These are phyloP conservation scores for Aplodontia rufa DNA, from an alignment of 2,113 vertebrate genomes.

Conservation along the genomic window DNA sequence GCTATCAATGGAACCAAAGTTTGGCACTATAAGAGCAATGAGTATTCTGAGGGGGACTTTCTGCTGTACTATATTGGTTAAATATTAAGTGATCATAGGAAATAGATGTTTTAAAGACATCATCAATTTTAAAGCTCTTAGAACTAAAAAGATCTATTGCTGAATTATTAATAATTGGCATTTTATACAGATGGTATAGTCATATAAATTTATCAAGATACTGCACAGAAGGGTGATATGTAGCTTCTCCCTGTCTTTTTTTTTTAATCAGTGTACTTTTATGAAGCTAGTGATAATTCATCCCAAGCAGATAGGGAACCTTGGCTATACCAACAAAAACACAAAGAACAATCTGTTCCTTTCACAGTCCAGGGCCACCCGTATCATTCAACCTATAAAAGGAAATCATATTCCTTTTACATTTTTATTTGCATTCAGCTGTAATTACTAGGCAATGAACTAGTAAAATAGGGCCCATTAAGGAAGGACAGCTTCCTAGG, in stretches of 20 bases:
- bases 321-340: conserved; percentile 48
- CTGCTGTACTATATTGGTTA: background rate
- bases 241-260: conserved; percentile 5
- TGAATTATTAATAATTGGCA: conserved; percentile 39
- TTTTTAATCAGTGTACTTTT: conserved; percentile 54
- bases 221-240: background rate
- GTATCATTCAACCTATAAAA: conserved; percentile 23
- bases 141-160: background rate
- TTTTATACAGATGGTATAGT: background rate
- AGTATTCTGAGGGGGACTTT: background rate
- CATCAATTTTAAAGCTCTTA: conserved; percentile 26
- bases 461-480: background rate
- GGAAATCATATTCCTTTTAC: conserved; percentile 16
- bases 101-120: background rate
- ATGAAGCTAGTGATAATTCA: conserved; percentile 50
- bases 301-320: conserved; percentile 50
- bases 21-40: background rate
- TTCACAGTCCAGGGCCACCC: background rate
- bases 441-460: background rate
- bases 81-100: background rate
- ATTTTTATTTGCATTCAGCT: conserved; percentile 12
- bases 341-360: conserved; percentile 10
- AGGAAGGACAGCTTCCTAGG: background rate
- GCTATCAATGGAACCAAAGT: background rate
- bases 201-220: conserved; percentile 24